Evolutionary conservation across 2,888 invertebrate genomes (phyloP).

Genomic region (Eurois occulta): DNA sequence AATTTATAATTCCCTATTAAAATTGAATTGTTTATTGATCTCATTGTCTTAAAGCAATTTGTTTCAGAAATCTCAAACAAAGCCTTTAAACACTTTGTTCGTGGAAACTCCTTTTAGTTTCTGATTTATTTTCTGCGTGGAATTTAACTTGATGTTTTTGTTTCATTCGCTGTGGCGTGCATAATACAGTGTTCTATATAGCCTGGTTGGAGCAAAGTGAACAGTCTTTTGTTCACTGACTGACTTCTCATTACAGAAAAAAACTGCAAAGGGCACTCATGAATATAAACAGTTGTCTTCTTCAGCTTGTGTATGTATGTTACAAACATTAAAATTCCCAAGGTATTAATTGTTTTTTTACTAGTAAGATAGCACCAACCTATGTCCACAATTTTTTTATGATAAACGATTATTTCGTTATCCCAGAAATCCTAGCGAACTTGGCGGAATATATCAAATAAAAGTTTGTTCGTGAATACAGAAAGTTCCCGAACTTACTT

Average conservation of each 20-base stretch:
- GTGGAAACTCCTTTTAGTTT: background rate
- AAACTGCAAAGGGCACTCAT: background rate
- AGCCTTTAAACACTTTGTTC: conserved; percentile 3
- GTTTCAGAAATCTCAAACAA: conserved; percentile 23
- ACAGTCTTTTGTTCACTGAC: background rate
- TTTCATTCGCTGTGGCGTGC: background rate
- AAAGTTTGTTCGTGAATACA: conserved; percentile 13
- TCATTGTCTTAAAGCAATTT: background rate
- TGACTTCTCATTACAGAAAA: no score
- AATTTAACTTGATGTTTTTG: background rate
- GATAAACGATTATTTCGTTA: conserved; percentile 2
- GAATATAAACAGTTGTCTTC: no score
- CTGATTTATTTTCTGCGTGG: background rate
- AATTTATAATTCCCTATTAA: background rate
- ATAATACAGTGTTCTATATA: background rate
- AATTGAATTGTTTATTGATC: background rate
- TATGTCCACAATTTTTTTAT: background rate
- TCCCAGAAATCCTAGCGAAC: background rate
- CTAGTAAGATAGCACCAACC: background rate
- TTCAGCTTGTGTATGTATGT: background rate
- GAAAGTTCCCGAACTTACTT: conserved; percentile 15
- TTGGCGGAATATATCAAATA: background rate
- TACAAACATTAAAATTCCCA: background rate
- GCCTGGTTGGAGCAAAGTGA: background rate
- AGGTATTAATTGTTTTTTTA: background rate